Base-by-base conservation (phyloP, 1,140 invertebrate genomes). In the Goniozus legneri region DNA sequence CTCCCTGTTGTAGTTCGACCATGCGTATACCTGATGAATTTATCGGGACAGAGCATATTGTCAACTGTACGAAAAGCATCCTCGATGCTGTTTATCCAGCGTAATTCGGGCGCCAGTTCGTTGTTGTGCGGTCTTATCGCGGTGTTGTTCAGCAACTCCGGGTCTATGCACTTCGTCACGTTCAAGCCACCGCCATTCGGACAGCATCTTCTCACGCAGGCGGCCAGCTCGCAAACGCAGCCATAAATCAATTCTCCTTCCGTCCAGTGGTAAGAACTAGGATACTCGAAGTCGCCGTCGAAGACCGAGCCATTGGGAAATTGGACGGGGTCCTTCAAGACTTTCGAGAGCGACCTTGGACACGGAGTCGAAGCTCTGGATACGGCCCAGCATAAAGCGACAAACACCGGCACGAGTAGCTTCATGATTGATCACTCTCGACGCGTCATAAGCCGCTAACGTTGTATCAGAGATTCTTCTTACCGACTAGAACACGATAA, bases 131-230 rank as follows among this genome's bases (percentile, higher is more conserved):
- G 49, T 42, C 34, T 34, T 24, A 56, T 14, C 20, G 20, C 32
- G 12, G 37, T 34, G 7, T 41, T 44, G 14, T 47, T 18, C 1
- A 39, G 18, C n/a, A 20, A 15, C 13, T 16, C 14, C 22, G 21
- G 22, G 12, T 52, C 22, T 8, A 37, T 41, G 21, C 54, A 56
- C 13, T 15, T 36, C 8, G 38, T 43, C 14, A 16, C 32, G 14
- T 56, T 49, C 24, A 56, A 37, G n/a, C 48, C 41, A 24, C 48
- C 32, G 19, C 54, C 54, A 13, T 36, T 16, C 2, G 18, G 10
- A 19, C 56, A 61, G 13, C 59, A 62, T 14, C 36, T 34, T 20
- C 56, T 47, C 0, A 54, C 35, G 30, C 56, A 58, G 0, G 35
- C 39, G 8, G 33, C 45, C 8, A 50, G 16, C 18, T 40, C 15